These are phyloP conservation scores for Orgyia antiqua DNA, from an alignment of 2,888 invertebrate species.

Conservation along the genomic window DNA sequence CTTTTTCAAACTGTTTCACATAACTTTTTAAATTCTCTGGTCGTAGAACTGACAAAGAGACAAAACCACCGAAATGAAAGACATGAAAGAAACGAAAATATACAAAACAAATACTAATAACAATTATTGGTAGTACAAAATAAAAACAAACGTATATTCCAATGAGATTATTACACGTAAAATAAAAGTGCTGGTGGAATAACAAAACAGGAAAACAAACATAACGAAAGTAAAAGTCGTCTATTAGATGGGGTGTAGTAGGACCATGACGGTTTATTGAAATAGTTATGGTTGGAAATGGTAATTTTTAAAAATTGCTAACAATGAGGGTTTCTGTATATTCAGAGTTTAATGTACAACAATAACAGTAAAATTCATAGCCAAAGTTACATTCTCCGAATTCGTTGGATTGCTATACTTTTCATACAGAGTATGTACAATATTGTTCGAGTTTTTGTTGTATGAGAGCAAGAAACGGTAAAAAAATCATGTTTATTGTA, in stretches of 20 bases:
- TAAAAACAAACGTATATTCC: constrained; percentile 38
- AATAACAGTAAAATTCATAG: constrained; percentile 75
- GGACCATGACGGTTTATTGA: constrained; percentile 69
- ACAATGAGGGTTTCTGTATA: constrained; percentile 53
- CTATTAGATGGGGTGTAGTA: constrained; percentile 53
- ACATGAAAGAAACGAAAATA: too few species aligned
- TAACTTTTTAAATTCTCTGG: too few species aligned
- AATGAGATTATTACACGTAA: too few species aligned
- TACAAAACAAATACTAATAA: too few species aligned
- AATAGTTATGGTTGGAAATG: constrained; percentile 61
- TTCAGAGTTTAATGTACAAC: constrained; percentile 63
- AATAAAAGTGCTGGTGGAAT: constrained; percentile 41
- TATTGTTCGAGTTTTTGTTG: constrained; percentile 61
- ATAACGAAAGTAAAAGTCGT: constrained; percentile 65
- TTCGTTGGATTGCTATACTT: constrained; percentile 62
- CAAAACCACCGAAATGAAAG: too few species aligned
- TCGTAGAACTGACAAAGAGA: too few species aligned
- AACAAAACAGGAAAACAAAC: constrained; percentile 52
- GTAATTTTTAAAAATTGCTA: constrained; percentile 71
- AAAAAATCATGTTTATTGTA: too few species aligned
- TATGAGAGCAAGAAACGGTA: too few species aligned
- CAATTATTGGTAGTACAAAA: too few species aligned
- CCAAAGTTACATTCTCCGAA: constrained; percentile 60
- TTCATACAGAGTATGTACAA: constrained; percentile 61
- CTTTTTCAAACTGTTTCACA: too few species aligned